phyloP scores from a whole-genome alignment of 2,797 vertebrate species.

The Typhlichthys eigenmanni region DNA sequence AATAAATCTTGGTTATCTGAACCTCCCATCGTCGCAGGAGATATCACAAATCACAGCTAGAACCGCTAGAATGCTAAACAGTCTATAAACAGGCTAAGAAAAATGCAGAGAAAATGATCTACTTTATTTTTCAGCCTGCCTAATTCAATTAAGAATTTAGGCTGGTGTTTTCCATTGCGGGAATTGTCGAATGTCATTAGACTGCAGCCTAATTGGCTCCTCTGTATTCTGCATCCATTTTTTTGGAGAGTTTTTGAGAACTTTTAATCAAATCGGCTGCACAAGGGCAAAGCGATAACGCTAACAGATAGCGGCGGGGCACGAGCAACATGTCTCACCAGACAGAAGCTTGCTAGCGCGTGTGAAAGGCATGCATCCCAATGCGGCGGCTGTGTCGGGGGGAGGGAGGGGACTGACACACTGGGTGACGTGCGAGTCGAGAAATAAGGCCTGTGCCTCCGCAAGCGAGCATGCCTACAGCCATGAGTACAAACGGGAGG shows the following conservation, averaged over 20 bases:
- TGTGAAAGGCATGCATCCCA: slow-evolving; percentile 2
- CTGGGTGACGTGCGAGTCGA: slow-evolving; percentile 18
- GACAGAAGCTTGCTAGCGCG: slow-evolving; percentile 15
- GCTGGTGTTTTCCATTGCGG: slow-evolving; percentile 42
- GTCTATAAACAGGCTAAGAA: slow-evolving; percentile 61
- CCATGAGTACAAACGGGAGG: slow-evolving; percentile 26
- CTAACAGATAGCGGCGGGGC: slow-evolving; percentile 4
- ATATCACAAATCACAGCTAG: slow-evolving; percentile 49
- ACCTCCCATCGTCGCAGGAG: slow-evolving; percentile 64
- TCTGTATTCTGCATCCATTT: slow-evolving; percentile 29
- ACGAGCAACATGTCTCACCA: slow-evolving; percentile 9
- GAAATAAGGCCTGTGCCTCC: slow-evolving; percentile 26
- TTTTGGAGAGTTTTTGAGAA: slow-evolving; percentile 22
- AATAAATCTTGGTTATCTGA: slow-evolving; percentile 78
- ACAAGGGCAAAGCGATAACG: slow-evolving; percentile 6
- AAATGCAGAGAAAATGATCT: slow-evolving; percentile 53
- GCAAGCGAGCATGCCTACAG: slow-evolving; percentile 36
- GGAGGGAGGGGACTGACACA: slow-evolving; percentile 30
- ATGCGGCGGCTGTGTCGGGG: background rate
- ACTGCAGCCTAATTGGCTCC: slow-evolving; percentile 59
- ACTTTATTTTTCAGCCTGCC: slow-evolving; percentile 59
- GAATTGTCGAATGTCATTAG: slow-evolving; percentile 59
- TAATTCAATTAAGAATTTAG: slow-evolving; percentile 73
- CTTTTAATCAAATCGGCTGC: slow-evolving; percentile 10
- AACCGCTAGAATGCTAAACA: slow-evolving; percentile 65